These are phyloP conservation scores for Gymnosoma rotundatum DNA, from an alignment of 2,888 invertebrate genomes.

Conservation along the genomic window DNA sequence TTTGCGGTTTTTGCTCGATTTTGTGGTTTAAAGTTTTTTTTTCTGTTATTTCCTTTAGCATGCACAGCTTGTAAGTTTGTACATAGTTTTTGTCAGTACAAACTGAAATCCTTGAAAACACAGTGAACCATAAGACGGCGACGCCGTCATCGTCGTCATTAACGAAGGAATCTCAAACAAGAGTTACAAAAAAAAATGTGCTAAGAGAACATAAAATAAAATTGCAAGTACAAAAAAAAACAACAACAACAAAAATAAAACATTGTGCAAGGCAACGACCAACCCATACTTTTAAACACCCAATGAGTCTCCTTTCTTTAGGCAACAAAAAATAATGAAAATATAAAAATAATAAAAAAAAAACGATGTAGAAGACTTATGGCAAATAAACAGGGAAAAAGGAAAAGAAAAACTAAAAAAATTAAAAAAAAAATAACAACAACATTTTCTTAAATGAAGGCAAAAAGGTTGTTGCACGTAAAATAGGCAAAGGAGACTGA, in stretches of 20 bases:
- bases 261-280: conserved; percentile 6
- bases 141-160: conserved; percentile 43
- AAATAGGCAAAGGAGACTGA: conserved; percentile 76
- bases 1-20: conserved; percentile 23
- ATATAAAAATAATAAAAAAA: background rate
- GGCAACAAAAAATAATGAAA: background rate
- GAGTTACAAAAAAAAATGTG: conserved; percentile 8
- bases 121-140: conserved; percentile 67
- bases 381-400: background rate
- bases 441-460: conserved; percentile 71
- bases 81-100: background rate
- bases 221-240: too few species aligned
- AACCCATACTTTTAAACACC: conserved; percentile 1
- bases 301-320: conserved; percentile 38
- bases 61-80: conserved; percentile 24
- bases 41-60: conserved; percentile 36
- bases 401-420: conserved; percentile 11
- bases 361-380: background rate
- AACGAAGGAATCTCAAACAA: conserved; percentile 23
- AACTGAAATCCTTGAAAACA: conserved; percentile 69
- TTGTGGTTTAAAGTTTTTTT: conserved; percentile 30
- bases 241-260: background rate
- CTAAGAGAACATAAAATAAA: conserved; percentile 4
- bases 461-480: conserved; percentile 76
- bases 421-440: background rate